Conservation (phyloP, 2,797 vertebrate species). For the Fundulus diaphanus region DNA sequence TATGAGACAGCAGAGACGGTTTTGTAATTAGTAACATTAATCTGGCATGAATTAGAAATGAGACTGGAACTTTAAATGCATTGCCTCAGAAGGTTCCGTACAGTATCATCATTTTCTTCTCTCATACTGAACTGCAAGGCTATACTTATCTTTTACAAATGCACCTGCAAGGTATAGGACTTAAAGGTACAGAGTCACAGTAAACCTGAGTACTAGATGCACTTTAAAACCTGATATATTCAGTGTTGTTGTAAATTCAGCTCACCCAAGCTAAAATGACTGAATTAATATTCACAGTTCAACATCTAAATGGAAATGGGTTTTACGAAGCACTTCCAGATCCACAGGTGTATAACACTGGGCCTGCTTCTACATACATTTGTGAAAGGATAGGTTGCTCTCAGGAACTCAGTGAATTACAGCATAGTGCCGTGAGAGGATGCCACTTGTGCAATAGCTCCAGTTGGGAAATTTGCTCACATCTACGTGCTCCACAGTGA, state of each 20-base stretch:
- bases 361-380: background rate
- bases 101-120: too few species aligned
- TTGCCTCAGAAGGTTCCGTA: background rate
- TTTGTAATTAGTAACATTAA: background rate
- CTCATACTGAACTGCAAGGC: background rate
- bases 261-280: background rate
- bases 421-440: background rate
- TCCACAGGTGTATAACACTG: background rate
- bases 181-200: background rate
- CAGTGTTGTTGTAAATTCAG: background rate
- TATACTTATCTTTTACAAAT: background rate
- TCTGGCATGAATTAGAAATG: background rate
- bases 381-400: background rate
- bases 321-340: background rate
- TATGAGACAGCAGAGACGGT: background rate
- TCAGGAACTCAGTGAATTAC: background rate
- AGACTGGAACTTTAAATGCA: background rate
- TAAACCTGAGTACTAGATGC: background rate
- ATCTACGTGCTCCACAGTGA: too few species aligned
- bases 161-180: background rate
- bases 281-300: background rate
- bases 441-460: too few species aligned
- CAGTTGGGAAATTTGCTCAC: too few species aligned
- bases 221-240: background rate
- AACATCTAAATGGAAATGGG: background rate